phyloP scores from a whole-genome alignment of 2,888 invertebrate species.

The Volucella zonaria region DNA sequence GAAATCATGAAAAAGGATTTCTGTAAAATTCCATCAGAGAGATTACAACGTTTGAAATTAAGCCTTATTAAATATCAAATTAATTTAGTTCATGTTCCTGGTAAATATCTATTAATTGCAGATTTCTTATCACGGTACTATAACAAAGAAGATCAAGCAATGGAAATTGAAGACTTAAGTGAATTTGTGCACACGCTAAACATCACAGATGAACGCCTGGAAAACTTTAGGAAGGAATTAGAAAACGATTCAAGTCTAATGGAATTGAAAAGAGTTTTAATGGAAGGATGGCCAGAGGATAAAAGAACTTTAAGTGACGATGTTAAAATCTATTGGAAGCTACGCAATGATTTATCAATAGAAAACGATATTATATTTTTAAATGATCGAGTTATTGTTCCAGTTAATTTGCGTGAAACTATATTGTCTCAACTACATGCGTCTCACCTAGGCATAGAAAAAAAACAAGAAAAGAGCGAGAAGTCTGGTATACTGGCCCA shows the following conservation, averaged over 20 bases:
- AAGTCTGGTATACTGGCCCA: slow-evolving; percentile 75
- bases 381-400: slow-evolving; percentile 72
- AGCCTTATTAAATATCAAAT: slow-evolving; percentile 75
- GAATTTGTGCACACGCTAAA: slow-evolving; percentile 67
- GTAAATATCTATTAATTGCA: slow-evolving; percentile 67
- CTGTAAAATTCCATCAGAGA: slow-evolving; percentile 75
- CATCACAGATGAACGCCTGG: slow-evolving; percentile 58
- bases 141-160: slow-evolving; percentile 14
- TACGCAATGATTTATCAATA: slow-evolving; percentile 73
- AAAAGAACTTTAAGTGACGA: slow-evolving; percentile 36
- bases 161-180: slow-evolving; percentile 60
- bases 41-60: slow-evolving; percentile 76
- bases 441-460: too few species aligned
- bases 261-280: slow-evolving; percentile 11
- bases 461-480: slow-evolving; percentile 10
- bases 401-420: slow-evolving; percentile 59
- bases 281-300: slow-evolving; percentile 64
- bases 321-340: slow-evolving; percentile 73
- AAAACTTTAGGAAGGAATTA: slow-evolving; percentile 22
- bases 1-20: slow-evolving; percentile 76
- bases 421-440: slow-evolving; percentile 73
- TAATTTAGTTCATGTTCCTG: slow-evolving; percentile 51
- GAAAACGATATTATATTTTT: slow-evolving; percentile 75
- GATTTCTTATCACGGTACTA: slow-evolving; percentile 59
- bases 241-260: slow-evolving; percentile 19